Evolutionary conservation across 2,888 invertebrate species (phyloP).

Genomic region (Yponomeuta cagnagella): DNA sequence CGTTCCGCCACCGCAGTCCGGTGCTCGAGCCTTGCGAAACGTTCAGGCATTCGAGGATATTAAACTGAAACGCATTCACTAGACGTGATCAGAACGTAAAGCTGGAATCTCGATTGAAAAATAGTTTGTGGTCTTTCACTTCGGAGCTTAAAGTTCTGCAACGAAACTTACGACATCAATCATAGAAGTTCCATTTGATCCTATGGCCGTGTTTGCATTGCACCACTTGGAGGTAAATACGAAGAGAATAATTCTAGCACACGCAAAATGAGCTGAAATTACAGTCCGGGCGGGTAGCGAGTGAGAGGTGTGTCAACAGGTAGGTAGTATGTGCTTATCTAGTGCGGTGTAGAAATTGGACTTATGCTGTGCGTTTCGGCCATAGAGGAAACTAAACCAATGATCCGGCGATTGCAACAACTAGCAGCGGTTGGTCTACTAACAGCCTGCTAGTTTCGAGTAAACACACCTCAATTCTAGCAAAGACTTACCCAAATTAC

Average conservation of each 20-base stretch:
- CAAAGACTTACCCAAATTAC: no score
- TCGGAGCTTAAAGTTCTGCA: neutral
- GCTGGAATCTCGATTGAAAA: neutral
- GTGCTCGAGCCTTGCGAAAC: constrained; percentile 29
- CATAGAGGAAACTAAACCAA: constrained; percentile 23
- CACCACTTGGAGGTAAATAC: neutral
- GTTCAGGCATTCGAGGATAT: constrained; percentile 16
- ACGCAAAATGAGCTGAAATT: constrained; percentile 23
- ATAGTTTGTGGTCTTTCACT: neutral
- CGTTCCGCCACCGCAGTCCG: constrained; percentile 21
- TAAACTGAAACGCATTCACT: neutral
- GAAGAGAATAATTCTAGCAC: neutral
- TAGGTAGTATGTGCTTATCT: constrained; percentile 17
- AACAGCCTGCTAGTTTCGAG: neutral
- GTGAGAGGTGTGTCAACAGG: constrained; percentile 16
- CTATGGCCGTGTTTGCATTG: neutral
- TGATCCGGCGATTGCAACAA: constrained; percentile 22
- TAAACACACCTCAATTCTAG: no score
- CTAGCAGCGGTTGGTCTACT: constrained; percentile 2
- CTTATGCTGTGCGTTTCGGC: constrained; percentile 20
- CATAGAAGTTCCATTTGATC: neutral
- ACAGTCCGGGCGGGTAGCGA: constrained; percentile 9
- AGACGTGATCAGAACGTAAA: no score
- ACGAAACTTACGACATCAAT: neutral
- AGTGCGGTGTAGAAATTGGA: constrained; percentile 19